A percentile compares a stretch with the other conserved stretches of the same genome.
Evolutionary conservation across 2,888 invertebrate genomes (phyloP).

Genomic region (Orthonychiurus folsomi): DNA sequence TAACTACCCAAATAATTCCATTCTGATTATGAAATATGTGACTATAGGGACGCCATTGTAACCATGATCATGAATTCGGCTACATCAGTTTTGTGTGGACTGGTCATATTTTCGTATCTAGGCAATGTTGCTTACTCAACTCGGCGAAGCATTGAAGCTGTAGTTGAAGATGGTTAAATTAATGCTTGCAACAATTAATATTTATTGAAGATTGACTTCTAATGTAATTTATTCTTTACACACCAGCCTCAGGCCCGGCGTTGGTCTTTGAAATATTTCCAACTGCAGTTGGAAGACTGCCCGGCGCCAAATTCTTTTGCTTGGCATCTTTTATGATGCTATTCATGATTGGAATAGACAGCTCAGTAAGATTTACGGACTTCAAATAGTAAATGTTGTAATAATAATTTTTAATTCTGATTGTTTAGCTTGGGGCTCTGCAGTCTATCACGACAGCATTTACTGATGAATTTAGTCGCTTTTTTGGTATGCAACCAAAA

Average conservation of each 20-base stretch:
- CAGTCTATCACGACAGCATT: neutral
- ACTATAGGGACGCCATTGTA: neutral
- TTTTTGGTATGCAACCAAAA: neutral
- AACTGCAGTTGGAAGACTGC: slow-evolving; percentile 1
- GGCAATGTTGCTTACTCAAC: neutral
- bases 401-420: neutral
- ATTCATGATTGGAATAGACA: slow-evolving; percentile 5
- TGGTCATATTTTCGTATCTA: slow-evolving; percentile 2
- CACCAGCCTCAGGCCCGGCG: neutral
- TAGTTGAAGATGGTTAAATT: neutral
- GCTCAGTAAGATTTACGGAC: neutral
- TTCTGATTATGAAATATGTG: neutral
- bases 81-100: neutral
- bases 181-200: neutral
- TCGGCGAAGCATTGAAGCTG: neutral
- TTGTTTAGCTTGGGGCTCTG: neutral
- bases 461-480: neutral
- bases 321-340: neutral
- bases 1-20: neutral
- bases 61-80: neutral
- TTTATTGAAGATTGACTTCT: slow-evolving; percentile 2
- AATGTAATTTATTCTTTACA: too few relatives aligned
- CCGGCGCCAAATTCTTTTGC: neutral
- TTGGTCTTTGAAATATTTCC: slow-evolving; percentile 3
- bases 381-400: neutral